A percentile compares a stretch with the other conserved stretches of the same genome.
phyloP scores from a whole-genome alignment of 2,113 vertebrate genomes.

The Neoarius graeffei region DNA sequence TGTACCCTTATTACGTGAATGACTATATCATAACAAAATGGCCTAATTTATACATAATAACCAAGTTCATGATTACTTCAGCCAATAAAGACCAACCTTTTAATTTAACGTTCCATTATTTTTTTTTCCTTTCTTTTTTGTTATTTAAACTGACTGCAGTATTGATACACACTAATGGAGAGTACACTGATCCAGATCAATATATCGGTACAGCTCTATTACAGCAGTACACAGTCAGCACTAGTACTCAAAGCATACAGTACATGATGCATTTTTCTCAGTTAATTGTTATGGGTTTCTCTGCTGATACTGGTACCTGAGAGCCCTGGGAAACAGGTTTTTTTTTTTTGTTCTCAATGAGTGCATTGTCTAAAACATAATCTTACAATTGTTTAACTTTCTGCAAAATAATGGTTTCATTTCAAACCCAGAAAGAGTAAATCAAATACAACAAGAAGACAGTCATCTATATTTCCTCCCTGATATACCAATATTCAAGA shows the following conservation, averaged over 20 bases:
- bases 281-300: slow-evolving; percentile 45
- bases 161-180: not conserved
- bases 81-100: not conserved
- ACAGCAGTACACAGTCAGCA: slow-evolving; percentile 39
- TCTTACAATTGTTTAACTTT: slow-evolving; percentile 37
- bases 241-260: not conserved
- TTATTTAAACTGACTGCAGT: slow-evolving; percentile 3
- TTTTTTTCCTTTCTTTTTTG: not conserved
- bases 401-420: slow-evolving; percentile 5
- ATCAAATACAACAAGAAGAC: not conserved
- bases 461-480: no score
- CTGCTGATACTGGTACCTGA: slow-evolving; percentile 19
- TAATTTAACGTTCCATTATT: not conserved
- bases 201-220: not conserved
- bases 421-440: not conserved
- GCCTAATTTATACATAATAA: not conserved
- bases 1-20: not conserved
- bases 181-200: not conserved
- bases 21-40: not conserved
- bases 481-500: no score
- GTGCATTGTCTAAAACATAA: slow-evolving; percentile 31
- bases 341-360: slow-evolving; percentile 29
- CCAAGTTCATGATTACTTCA: not conserved
- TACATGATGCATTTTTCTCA: slow-evolving; percentile 48
- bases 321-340: slow-evolving; percentile 28